Evolutionary conservation across 2,797 vertebrate genomes (phyloP).

Genomic region (Potorous gilbertii): DNA sequence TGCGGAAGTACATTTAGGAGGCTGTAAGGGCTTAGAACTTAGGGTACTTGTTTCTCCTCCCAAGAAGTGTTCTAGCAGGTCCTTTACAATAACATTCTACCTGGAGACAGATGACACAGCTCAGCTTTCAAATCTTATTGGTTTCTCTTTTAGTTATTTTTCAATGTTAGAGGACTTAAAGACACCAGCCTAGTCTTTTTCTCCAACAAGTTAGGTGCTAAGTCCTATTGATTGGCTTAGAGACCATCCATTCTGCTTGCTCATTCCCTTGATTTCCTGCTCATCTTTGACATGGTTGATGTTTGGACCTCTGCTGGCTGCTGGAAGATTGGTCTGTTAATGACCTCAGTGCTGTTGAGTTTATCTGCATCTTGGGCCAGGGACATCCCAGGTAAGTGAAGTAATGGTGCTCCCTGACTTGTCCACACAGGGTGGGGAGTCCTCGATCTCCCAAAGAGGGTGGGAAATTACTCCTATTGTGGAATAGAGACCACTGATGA

Average conservation of each 20-base stretch:
- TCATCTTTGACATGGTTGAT: background rate
- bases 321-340: background rate
- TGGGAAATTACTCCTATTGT: background rate
- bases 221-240: background rate
- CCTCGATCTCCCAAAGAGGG: background rate
- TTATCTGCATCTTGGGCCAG: background rate
- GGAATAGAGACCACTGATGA: background rate
- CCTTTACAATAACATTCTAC: background rate
- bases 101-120: background rate
- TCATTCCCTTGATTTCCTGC: background rate
- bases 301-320: background rate
- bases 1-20: background rate
- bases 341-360: background rate
- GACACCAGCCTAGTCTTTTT: background rate
- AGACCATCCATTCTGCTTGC: background rate
- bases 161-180: background rate
- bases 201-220: background rate
- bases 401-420: background rate
- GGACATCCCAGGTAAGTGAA: background rate
- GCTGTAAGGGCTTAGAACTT: background rate
- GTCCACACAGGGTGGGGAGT: background rate
- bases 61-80: background rate
- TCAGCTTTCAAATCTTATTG: background rate
- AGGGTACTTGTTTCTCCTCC: background rate
- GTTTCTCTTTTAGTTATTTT: background rate